Evolutionary conservation across 2,113 vertebrate genomes (phyloP), one percentile per base, ranked within the genome.

Genomic region (Alethe diademata): DNA sequence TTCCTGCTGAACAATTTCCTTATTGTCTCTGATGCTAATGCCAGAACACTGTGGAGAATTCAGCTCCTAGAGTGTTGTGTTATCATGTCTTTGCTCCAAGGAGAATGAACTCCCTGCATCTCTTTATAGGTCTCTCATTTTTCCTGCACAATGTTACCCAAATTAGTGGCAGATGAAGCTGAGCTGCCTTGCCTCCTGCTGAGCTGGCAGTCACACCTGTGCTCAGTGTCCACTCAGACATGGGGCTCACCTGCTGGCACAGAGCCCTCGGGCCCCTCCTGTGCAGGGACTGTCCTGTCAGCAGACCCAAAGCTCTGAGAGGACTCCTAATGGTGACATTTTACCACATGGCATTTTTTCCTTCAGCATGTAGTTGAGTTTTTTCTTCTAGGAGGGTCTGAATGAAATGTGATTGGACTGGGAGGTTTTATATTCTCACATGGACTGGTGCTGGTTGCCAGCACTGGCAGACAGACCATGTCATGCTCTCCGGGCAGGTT

Each of bases 161-260:
- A 14, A 64, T 60, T 33, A 60, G 47, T 24, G 43, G 47, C 51
- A 60, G 66, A 22, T 26, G 57, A 66, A 60, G 61, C 33, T 22
- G 51, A 42, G 45, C 40, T 90, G 67, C 57, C 29, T 51, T 28
- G 4, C 25, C 47, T 65, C 4, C 57, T 3, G 0, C 26, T 14
- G 70, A 19, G 50, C 5, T 3, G 3, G 28, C 62, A 33, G 80
- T 14, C 56, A 51, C 51, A 35, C 36, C 18, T 15, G 7, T 1
- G 1, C 9, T 81, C 65, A 24, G 62, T 51, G 76, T 64, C 54
- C 0, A 2, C 40, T 70, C 84, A 69, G 8, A 22, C 38, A 23
- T 4, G 0, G 0, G 19, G 14, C 74, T 85, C 48, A 12, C 1
- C 53, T 50, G 64, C 43, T 65, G 78, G n/a, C 74, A 53, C 5